phyloP scores from a whole-genome alignment of 2,797 vertebrate genomes.

The Mastacembelus armatus region DNA sequence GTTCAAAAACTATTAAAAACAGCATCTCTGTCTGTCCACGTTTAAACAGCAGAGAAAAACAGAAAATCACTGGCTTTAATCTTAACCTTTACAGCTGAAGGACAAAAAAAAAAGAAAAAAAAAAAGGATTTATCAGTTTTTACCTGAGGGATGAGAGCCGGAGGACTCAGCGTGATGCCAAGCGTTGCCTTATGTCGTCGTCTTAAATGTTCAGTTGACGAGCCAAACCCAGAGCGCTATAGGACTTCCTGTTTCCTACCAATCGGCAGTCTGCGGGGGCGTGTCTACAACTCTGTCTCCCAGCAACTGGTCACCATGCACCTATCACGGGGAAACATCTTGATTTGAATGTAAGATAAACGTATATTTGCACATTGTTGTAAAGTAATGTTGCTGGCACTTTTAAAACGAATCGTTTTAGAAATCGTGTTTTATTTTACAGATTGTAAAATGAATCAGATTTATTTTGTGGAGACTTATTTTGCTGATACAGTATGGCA shows the following conservation, averaged over 20 bases:
- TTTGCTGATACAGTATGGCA: constrained; percentile 75
- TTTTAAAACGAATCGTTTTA: constrained; percentile 68
- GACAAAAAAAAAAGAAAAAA: too few relatives aligned
- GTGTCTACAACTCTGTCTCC: constrained; percentile 69
- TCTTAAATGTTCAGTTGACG: constrained; percentile 70
- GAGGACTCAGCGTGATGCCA: constrained; percentile 56
- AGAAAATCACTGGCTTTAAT: too few relatives aligned
- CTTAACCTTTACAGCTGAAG: too few relatives aligned
- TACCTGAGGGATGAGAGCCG: constrained; percentile 15
- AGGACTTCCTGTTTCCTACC: constrained; percentile 48
- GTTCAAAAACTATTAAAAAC: too few relatives aligned
- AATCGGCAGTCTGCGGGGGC: constrained; percentile 53
- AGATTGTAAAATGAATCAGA: constrained; percentile 82
- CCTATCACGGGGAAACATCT: constrained; percentile 13
- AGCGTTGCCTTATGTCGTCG: constrained; percentile 80
- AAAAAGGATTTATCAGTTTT: neutral
- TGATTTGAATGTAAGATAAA: constrained; percentile 72
- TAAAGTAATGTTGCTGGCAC: constrained; percentile 77
- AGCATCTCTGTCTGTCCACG: too few relatives aligned
- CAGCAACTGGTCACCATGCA: constrained; percentile 40
- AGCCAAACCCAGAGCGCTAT: constrained; percentile 58
- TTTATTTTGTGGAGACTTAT: constrained; percentile 86
- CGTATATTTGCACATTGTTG: constrained; percentile 79
- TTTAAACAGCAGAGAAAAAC: too few relatives aligned
- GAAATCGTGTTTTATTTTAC: constrained; percentile 77